These are phyloP conservation scores for Reinhardtius hippoglossoides DNA, from an alignment of 2,113 vertebrate genomes.

Conservation along the genomic window DNA sequence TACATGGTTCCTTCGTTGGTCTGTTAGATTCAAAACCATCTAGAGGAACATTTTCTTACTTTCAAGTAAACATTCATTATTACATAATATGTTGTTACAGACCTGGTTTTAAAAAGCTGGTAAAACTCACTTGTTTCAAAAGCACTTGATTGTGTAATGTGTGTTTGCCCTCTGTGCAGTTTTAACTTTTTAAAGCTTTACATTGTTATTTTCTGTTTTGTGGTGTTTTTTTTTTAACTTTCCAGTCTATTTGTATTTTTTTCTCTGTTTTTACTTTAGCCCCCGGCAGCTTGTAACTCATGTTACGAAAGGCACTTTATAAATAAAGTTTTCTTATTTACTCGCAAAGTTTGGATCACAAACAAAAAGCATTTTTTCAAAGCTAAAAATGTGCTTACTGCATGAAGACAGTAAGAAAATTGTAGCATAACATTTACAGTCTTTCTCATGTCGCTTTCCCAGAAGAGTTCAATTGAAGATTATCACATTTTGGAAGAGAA, in stretches of 20 bases:
- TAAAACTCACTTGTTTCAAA: not conserved
- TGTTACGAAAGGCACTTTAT: not conserved
- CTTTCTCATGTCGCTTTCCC: not conserved
- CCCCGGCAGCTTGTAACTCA: not conserved
- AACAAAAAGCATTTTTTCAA: conserved; percentile 4
- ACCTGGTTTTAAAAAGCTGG: not conserved
- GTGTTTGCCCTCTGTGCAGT: not conserved
- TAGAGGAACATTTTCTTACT: conserved; percentile 1
- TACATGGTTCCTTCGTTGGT: not conserved
- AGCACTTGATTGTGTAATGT: not conserved
- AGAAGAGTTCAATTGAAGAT: conserved; percentile 10
- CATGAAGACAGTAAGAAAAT: not conserved
- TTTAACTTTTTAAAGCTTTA: not conserved
- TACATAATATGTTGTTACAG: not conserved
- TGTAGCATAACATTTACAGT: not conserved
- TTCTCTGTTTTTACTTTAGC: not conserved
- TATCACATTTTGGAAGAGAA: conserved; percentile 16
- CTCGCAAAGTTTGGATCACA: not conserved
- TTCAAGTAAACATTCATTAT: not conserved
- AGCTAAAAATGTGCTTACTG: not conserved
- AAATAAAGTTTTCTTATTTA: not conserved
- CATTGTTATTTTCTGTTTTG: not conserved
- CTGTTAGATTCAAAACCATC: conserved; percentile 3
- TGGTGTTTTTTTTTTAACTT: too few species aligned
- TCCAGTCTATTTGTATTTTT: not conserved